Percentiles rank a stretch among this genome's conserved stretches.
phyloP scores from a whole-genome alignment of 2,113 vertebrate genomes.

The Monopterus albus region DNA sequence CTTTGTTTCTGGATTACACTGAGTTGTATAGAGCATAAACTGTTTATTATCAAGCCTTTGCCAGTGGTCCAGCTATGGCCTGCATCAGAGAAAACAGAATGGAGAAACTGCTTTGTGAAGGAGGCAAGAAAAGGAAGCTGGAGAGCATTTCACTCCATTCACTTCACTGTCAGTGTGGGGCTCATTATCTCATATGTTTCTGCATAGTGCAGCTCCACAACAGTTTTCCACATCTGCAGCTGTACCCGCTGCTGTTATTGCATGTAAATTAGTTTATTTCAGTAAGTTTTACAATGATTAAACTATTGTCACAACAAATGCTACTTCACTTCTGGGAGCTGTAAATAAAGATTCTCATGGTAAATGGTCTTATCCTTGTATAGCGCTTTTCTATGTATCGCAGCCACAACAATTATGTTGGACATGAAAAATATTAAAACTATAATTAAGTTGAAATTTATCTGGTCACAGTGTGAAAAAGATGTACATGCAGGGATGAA shows the following conservation, averaged over 20 bases:
- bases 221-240: background rate
- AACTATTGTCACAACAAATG: conserved; percentile 17
- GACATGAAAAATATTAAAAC: conserved; percentile 2
- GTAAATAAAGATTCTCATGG: conserved; percentile 7
- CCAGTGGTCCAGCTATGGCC: conserved; percentile 31
- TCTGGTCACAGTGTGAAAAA: background rate
- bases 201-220: conserved; percentile 10
- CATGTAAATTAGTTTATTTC: conserved; percentile 35
- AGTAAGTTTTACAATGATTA: conserved; percentile 13
- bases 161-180: conserved; percentile 38
- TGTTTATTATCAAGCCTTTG: conserved; percentile 29
- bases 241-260: conserved; percentile 11
- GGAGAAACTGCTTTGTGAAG: conserved; percentile 22
- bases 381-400: no score
- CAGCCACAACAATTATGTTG: background rate
- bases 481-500: background rate
- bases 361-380: no score
- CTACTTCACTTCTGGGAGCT: background rate
- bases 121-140: conserved; percentile 32
- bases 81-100: conserved; percentile 24
- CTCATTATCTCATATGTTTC: conserved; percentile 55
- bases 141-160: conserved; percentile 44
- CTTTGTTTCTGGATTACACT: background rate
- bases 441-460: conserved; percentile 1
- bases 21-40: conserved; percentile 1